Conservation (phyloP, 1,140 invertebrate genomes). For the Tetragonula clypearis region DNA sequence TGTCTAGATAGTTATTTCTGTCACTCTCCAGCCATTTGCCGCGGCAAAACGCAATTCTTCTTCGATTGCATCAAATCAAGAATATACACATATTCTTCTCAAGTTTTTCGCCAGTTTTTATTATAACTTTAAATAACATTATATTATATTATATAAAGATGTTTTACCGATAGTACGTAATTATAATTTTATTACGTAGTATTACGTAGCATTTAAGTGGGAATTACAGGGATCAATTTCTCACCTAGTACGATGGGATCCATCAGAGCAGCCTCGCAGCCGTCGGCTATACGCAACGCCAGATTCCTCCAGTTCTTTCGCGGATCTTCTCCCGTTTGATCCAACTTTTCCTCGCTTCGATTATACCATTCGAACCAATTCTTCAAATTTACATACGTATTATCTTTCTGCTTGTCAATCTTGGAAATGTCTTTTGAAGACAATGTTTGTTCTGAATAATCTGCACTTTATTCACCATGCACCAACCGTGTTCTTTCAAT, state of each 20-base stretch:
- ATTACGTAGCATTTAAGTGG: too few relatives aligned
- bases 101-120: neutral
- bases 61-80: neutral
- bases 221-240: slow-evolving; percentile 28
- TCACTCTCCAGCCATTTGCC: neutral
- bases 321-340: neutral
- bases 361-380: too few relatives aligned
- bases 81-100: neutral
- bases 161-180: neutral
- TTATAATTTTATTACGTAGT: rapidly evolving
- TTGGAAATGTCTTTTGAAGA: neutral
- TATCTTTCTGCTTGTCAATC: neutral
- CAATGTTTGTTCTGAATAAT: too few relatives aligned
- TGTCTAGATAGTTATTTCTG: neutral
- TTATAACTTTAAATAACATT: neutral
- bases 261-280: slow-evolving; percentile 68
- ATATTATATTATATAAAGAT: too few relatives aligned
- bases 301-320: slow-evolving; percentile 7
- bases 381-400: neutral
- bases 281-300: slow-evolving; percentile 67
- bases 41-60: neutral
- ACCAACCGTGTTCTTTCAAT: slow-evolving; percentile 8
- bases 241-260: slow-evolving; percentile 79
- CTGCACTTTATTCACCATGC: neutral
- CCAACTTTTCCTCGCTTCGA: neutral